These are phyloP conservation scores for Dinothrombium tinctorium DNA, from an alignment of 1,140 invertebrate genomes.

Conservation along the genomic window DNA sequence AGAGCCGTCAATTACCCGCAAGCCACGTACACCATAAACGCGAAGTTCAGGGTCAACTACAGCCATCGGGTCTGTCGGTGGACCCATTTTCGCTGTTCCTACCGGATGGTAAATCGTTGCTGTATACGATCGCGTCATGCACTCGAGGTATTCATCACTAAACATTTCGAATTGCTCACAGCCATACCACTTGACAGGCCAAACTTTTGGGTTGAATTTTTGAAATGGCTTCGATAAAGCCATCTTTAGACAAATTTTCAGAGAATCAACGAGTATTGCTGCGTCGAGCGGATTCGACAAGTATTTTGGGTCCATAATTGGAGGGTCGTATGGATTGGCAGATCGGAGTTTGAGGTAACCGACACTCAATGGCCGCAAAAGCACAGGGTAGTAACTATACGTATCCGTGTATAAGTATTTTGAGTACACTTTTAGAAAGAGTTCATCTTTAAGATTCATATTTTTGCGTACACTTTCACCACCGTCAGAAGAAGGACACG, in stretches of 20 bases:
- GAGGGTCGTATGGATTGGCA: slow-evolving; percentile 62
- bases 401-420: slow-evolving; percentile 29
- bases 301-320: slow-evolving; percentile 80
- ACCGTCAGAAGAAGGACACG: slow-evolving; percentile 62
- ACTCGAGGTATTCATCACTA: slow-evolving; percentile 59
- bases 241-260: slow-evolving; percentile 14
- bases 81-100: slow-evolving; percentile 79
- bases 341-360: slow-evolving; percentile 49
- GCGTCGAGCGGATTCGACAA: slow-evolving; percentile 38
- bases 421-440: slow-evolving; percentile 12
- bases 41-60: slow-evolving; percentile 56
- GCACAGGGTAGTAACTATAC: slow-evolving; percentile 61
- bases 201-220: slow-evolving; percentile 13
- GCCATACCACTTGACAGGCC: slow-evolving; percentile 24
- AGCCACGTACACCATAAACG: slow-evolving; percentile 30
- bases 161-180: slow-evolving; percentile 44
- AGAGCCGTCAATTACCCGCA: slow-evolving; percentile 42
- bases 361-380: slow-evolving; percentile 38
- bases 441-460: slow-evolving; percentile 10
- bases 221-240: slow-evolving; percentile 14
- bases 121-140: slow-evolving; percentile 49
- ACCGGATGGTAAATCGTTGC: slow-evolving; percentile 61
- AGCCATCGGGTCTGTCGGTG: slow-evolving; percentile 48
- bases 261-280: slow-evolving; percentile 18
- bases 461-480: slow-evolving; percentile 24